A percentile compares a stretch with the other conserved stretches of the same genome.
phyloP scores from a whole-genome alignment of 2,888 invertebrate species.

The Epicampocera succincta region DNA sequence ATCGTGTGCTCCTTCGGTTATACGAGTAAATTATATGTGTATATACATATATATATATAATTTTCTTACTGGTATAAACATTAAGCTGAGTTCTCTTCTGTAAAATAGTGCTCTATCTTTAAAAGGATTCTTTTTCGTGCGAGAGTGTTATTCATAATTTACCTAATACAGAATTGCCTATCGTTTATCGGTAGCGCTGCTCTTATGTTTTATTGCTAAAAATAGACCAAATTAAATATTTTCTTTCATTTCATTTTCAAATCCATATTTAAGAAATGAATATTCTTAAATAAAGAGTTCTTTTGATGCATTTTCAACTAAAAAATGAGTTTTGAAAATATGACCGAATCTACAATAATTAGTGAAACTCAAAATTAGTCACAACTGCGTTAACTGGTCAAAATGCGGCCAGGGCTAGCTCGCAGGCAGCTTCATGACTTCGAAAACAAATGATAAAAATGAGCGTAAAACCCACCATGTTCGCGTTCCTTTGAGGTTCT shows the following conservation, averaged over 20 bases:
- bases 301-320: conserved; percentile 69
- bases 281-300: conserved; percentile 52
- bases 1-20: conserved; percentile 41
- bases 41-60: too few relatives aligned
- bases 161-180: conserved; percentile 81
- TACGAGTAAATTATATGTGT: not conserved
- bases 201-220: conserved; percentile 62
- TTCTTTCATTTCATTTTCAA: conserved; percentile 65
- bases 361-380: conserved; percentile 14
- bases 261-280: conserved; percentile 49
- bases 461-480: too few relatives aligned
- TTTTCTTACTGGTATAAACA: conserved; percentile 18
- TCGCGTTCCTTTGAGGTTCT: too few relatives aligned
- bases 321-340: conserved; percentile 56
- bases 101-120: conserved; percentile 25
- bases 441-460: too few relatives aligned
- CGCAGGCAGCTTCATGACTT: too few relatives aligned
- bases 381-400: not conserved
- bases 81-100: conserved; percentile 53
- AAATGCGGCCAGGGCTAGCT: too few relatives aligned
- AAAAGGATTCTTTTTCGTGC: conserved; percentile 13
- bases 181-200: conserved; percentile 75
- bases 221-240: conserved; percentile 43
- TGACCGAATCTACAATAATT: conserved; percentile 3
- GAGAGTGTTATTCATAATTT: conserved; percentile 73